Conservation (phyloP, 2,797 vertebrate genomes). For the Xenentodon cancila region DNA sequence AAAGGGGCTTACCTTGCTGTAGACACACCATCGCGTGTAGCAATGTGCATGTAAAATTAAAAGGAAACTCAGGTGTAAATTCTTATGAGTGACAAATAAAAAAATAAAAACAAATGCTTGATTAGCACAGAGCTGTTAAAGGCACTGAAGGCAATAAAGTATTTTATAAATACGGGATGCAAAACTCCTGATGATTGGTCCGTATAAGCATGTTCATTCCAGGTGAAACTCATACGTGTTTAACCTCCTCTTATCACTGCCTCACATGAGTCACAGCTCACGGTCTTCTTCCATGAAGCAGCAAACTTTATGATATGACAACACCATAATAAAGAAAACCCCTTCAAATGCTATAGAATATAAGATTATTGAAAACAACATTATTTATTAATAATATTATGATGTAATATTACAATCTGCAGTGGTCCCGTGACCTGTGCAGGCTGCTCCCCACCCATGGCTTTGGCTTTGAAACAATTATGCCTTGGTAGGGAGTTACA, state of each 20-base stretch:
- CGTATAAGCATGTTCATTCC: background rate
- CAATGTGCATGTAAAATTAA: slow-evolving; percentile 2
- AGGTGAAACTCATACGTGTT: background rate
- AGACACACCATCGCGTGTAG: slow-evolving; percentile 9
- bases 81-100: background rate
- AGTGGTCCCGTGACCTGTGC: too few relatives aligned
- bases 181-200: background rate
- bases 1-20: slow-evolving; percentile 68
- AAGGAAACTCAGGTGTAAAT: slow-evolving; percentile 23
- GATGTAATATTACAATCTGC: too few relatives aligned
- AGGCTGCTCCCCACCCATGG: too few relatives aligned
- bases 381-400: too few relatives aligned
- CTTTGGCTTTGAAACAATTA: too few relatives aligned
- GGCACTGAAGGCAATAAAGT: background rate
- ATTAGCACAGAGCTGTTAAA: background rate
- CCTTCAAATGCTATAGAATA: too few relatives aligned
- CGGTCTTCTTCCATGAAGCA: background rate
- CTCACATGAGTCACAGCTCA: background rate
- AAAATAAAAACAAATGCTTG: too few relatives aligned
- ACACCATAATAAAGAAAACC: background rate
- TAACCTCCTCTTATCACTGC: background rate
- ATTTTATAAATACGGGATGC: background rate
- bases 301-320: background rate
- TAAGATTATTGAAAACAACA: too few relatives aligned
- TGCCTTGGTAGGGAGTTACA: too few relatives aligned